A percentile compares a stretch with the other conserved stretches of the same genome.
Evolutionary conservation across 2,797 vertebrate genomes (phyloP).

Genomic region (Poecilia wingei): DNA sequence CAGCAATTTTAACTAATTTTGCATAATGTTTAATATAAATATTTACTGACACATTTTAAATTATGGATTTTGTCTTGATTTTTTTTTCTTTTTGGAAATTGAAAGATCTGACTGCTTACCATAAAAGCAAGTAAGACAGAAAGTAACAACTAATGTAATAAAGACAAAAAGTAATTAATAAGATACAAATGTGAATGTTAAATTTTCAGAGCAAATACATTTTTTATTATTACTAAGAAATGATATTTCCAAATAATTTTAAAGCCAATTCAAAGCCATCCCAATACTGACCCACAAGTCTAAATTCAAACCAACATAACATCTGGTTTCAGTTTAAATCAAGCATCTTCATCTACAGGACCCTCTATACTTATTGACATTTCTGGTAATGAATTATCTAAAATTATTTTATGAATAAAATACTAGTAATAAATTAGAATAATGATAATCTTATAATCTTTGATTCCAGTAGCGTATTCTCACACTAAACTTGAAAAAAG

Average conservation of each 20-base stretch:
- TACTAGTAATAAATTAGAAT: background rate
- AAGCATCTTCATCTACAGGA: background rate
- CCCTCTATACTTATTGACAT: background rate
- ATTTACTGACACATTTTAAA: background rate
- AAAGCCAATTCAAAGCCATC: background rate
- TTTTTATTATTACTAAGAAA: background rate
- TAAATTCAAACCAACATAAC: background rate
- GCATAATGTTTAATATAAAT: background rate
- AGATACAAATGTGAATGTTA: background rate
- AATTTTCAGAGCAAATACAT: background rate
- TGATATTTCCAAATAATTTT: background rate
- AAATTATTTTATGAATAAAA: background rate
- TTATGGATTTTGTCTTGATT: background rate
- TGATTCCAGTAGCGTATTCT: background rate
- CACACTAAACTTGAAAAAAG: background rate
- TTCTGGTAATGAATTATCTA: background rate
- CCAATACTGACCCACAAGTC: background rate
- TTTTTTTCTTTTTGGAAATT: background rate
- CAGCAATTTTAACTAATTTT: background rate
- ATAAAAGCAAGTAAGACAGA: background rate
- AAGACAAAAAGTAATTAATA: background rate
- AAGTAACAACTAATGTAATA: background rate
- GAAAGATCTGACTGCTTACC: background rate
- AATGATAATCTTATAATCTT: background rate
- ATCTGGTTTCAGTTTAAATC: background rate